Evolutionary conservation across 37 sponge, comb jelly and placozoan genomes (phyloP).

Genomic region (Halichondria panicea): DNA sequence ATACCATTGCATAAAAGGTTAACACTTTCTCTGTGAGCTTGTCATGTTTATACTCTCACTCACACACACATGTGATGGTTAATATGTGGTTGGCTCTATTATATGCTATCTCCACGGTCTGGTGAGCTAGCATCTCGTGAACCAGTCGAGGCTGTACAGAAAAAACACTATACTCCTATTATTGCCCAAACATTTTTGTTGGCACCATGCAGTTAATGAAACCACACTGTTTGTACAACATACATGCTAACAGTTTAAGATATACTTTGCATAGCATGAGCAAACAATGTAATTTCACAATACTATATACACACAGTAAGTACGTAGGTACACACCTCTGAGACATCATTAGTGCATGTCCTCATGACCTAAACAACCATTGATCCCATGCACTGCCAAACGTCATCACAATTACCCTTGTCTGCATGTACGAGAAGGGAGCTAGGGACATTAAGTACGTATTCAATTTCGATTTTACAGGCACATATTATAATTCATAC

Average conservation of each 20-base stretch:
- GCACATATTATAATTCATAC: not conserved
- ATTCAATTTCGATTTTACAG: no score
- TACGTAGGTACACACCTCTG: conserved; percentile 36
- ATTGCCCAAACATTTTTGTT: no score
- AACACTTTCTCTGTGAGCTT: no score
- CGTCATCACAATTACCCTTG: conserved; percentile 86
- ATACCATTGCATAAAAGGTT: no score
- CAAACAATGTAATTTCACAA: no score
- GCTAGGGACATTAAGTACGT: no score
- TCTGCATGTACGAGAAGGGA: conserved; percentile 37
- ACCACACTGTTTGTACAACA: no score
- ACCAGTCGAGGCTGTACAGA: conserved; percentile 75
- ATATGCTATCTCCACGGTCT: conserved; percentile 59
- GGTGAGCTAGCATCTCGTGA: conserved; percentile 55
- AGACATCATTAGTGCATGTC: conserved; percentile 64
- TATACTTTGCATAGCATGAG: no score
- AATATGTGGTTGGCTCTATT: conserved; percentile 70
- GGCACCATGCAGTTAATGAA: no score
- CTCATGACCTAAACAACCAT: conserved; percentile 80
- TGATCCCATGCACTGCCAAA: conserved; percentile 83
- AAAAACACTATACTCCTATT: not conserved
- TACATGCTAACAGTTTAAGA: not conserved
- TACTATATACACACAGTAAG: no score
- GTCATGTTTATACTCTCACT: conserved; percentile 9
- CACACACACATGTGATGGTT: conserved; percentile 70